A percentile compares a stretch with the other conserved stretches of the same genome.
Conservation (phyloP, 2,113 vertebrate genomes). For the Eonycteris spelaea region DNA sequence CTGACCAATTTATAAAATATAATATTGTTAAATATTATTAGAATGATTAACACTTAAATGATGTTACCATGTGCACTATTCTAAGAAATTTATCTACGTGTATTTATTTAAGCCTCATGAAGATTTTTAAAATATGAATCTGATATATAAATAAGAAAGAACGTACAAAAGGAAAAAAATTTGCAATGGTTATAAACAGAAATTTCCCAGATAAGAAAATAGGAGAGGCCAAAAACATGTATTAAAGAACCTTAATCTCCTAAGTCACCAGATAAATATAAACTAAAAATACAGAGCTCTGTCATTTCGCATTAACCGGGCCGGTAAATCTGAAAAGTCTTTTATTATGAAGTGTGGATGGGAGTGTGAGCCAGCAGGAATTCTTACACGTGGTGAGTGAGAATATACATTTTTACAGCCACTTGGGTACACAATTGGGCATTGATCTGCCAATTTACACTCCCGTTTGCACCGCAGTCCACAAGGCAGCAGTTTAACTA, state of each 20-base stretch:
- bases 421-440: neutral
- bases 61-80: too few relatives aligned
- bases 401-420: neutral
- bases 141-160: neutral
- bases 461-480: accelerated
- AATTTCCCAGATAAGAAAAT: neutral
- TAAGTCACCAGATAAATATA: neutral
- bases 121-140: neutral
- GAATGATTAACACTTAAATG: neutral
- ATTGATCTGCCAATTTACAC: neutral
- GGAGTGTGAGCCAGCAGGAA: neutral
- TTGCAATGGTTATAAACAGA: neutral
- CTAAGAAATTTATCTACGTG: neutral
- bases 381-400: too few relatives aligned
- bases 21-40: neutral
- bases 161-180: neutral
- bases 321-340: neutral
- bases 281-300: neutral
- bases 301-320: neutral
- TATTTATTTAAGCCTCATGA: neutral
- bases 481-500: neutral
- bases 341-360: neutral
- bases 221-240: neutral
- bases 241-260: neutral
- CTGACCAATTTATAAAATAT: neutral